A percentile compares a stretch with the other conserved stretches of the same genome.
Evolutionary conservation across 2,113 vertebrate species (phyloP).

Genomic region (Engystomops pustulosus): DNA sequence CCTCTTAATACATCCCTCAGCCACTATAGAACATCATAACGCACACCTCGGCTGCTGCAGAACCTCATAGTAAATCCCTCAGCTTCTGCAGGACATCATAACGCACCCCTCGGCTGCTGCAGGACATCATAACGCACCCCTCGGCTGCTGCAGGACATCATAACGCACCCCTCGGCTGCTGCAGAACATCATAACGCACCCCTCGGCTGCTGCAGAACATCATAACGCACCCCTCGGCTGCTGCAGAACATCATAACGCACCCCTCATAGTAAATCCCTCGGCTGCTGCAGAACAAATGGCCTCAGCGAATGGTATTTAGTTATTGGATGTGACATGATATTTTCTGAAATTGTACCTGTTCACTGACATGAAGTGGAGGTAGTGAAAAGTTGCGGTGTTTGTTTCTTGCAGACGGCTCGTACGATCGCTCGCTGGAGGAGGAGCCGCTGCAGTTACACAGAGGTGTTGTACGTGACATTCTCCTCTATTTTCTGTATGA

Average conservation of each 20-base stretch:
- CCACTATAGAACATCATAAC: neutral
- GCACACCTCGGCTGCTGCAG: neutral
- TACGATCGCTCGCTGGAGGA: conserved; percentile 74
- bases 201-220: neutral
- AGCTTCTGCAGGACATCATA: neutral
- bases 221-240: neutral
- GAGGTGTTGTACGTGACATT: conserved; percentile 81
- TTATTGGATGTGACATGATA: no score
- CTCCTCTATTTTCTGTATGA: conserved; percentile 22
- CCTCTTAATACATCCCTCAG: neutral
- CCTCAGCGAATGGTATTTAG: no score
- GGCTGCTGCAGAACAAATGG: neutral
- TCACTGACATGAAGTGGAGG: no score
- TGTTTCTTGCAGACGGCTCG: conserved; percentile 71
- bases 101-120: neutral
- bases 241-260: neutral
- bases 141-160: conserved; percentile 2
- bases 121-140: neutral
- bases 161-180: neutral
- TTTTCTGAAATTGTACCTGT: no score
- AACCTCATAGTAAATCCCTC: neutral
- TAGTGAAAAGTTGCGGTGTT: no score
- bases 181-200: neutral
- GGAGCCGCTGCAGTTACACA: conserved; percentile 77
- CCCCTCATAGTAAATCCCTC: no score